Percentiles rank a stretch among this genome's conserved stretches.
These are phyloP conservation scores for Macrotis lagotis DNA, from an alignment of 2,113 vertebrate genomes.

Conservation along the genomic window DNA sequence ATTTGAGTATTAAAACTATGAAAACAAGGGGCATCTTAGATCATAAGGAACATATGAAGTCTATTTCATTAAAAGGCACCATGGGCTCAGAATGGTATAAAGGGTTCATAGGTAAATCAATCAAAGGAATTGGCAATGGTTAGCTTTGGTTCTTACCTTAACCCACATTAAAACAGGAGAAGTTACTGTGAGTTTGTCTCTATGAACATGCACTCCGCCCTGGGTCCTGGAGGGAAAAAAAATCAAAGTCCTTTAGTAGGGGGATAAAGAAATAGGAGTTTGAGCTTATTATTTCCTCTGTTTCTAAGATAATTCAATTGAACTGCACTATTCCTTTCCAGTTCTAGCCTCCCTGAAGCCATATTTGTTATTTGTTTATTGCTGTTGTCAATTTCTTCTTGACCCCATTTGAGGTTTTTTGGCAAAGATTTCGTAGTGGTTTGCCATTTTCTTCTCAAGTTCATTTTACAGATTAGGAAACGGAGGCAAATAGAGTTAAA, in stretches of 20 bases:
- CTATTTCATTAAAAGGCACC: neutral
- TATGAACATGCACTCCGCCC: constrained; percentile 90
- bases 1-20: neutral
- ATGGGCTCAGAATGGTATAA: neutral
- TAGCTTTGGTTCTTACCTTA: constrained; percentile 85
- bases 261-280: neutral
- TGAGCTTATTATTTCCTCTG: neutral
- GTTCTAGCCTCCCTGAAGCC: neutral
- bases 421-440: neutral
- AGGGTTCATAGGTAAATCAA: neutral
- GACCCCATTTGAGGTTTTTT: neutral
- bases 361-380: neutral
- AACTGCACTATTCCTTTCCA: neutral
- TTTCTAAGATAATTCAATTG: neutral
- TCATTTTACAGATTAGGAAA: neutral
- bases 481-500: neutral
- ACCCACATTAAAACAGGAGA: constrained; percentile 98
- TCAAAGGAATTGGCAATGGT: neutral
- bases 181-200: constrained; percentile 91
- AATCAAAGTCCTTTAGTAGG: neutral
- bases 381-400: neutral
- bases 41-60: neutral
- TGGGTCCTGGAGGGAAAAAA: constrained; percentile 87
- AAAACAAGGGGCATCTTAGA: neutral
- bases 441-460: neutral